Conservation (phyloP, 2,113 vertebrate species). For the Takifugu flavidus region DNA sequence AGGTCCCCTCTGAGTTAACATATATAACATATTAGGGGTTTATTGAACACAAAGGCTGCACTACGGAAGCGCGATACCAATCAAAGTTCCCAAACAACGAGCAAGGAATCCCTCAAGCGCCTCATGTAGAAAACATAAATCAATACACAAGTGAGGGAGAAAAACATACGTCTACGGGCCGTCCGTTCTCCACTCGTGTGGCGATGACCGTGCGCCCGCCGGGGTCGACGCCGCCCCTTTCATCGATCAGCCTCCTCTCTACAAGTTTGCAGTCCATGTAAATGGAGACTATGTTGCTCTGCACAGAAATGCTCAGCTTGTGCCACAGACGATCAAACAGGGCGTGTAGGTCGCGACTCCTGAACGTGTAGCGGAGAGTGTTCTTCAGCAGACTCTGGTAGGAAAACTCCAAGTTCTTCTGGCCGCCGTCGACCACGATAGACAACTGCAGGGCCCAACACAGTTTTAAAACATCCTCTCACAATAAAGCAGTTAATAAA, state of each 20-base stretch:
- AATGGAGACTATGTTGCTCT: constrained; percentile 80
- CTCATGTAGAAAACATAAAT: too few species aligned
- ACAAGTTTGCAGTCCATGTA: constrained; percentile 91
- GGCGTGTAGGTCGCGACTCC: constrained; percentile 84
- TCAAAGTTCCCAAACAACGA: too few species aligned
- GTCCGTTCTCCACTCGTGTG: constrained; percentile 83
- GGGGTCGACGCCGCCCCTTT: constrained; percentile 74
- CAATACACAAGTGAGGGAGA: too few species aligned
- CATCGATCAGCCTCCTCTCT: constrained; percentile 80
- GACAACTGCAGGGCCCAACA: constrained; percentile 75
- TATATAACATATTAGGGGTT: neutral
- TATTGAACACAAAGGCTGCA: too few species aligned
- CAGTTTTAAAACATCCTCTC: neutral
- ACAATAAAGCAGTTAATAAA: neutral
- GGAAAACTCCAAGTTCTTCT: constrained; percentile 87
- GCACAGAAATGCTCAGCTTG: constrained; percentile 85
- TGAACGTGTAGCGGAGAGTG: constrained; percentile 84
- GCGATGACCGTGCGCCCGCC: constrained; percentile 83
- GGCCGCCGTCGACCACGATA: constrained; percentile 84
- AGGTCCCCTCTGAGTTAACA: neutral
- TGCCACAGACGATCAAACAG: constrained; percentile 97
- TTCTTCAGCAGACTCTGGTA: constrained; percentile 76
- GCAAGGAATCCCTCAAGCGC: too few species aligned
- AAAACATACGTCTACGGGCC: constrained; percentile 87
- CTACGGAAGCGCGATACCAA: too few species aligned